A percentile compares a stretch with the other conserved stretches of the same genome.
Conservation (phyloP, 1,140 invertebrate species). For the Apis dorsata region DNA sequence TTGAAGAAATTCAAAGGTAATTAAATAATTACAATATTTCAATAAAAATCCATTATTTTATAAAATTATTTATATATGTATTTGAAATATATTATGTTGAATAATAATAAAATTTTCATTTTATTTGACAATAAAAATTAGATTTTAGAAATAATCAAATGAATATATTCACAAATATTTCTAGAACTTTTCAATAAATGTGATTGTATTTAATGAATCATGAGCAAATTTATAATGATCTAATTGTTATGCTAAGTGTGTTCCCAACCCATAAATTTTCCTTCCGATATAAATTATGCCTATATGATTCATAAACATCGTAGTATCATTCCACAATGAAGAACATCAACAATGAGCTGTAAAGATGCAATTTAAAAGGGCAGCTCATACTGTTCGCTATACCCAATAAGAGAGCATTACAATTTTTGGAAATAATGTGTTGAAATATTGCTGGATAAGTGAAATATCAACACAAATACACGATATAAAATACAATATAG, state of each 20-base stretch:
- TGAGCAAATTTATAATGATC: constrained; percentile 61
- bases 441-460: constrained; percentile 42
- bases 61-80: background rate
- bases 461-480: constrained; percentile 47
- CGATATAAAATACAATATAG: constrained; percentile 58
- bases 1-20: constrained; percentile 18
- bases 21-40: constrained; percentile 12
- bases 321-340: constrained; percentile 41
- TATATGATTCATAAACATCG: constrained; percentile 47
- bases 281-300: constrained; percentile 33
- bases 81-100: background rate
- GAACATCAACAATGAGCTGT: constrained; percentile 48
- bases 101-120: constrained; percentile 2
- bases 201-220: constrained; percentile 63
- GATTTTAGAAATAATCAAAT: background rate
- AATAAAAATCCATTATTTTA: background rate
- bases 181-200: constrained; percentile 57
- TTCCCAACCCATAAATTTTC: constrained; percentile 50
- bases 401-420: constrained; percentile 62
- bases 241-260: constrained; percentile 54
- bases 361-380: constrained; percentile 44
- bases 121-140: constrained; percentile 5
- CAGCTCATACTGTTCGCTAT: constrained; percentile 58
- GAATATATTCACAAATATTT: constrained; percentile 38
- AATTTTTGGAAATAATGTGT: constrained; percentile 52